Percentiles rank a stretch among this genome's conserved stretches.
These are phyloP conservation scores for Vespertilio murinus DNA, from an alignment of 2,797 vertebrate genomes.

Conservation along the genomic window DNA sequence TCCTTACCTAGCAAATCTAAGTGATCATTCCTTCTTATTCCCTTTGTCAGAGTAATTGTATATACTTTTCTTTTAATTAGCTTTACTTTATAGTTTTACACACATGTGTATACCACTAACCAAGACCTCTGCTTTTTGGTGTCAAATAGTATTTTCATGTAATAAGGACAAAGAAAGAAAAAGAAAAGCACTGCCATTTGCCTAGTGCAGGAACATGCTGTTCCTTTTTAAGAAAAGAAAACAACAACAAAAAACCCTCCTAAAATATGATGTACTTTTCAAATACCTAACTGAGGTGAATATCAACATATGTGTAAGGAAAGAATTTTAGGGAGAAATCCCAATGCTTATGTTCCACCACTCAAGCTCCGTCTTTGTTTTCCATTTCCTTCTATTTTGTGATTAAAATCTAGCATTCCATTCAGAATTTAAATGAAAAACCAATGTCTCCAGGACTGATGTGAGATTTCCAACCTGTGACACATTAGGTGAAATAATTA, in stretches of 20 bases:
- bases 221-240: slow-evolving; percentile 56
- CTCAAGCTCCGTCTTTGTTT: slow-evolving; percentile 37
- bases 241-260: not conserved
- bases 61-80: not conserved
- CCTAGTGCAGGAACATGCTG: slow-evolving; percentile 41
- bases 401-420: slow-evolving; percentile 21
- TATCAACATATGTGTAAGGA: not conserved
- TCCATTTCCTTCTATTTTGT: slow-evolving; percentile 52
- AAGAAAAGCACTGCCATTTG: slow-evolving; percentile 77
- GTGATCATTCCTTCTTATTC: not conserved
- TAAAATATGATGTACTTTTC: slow-evolving; percentile 62
- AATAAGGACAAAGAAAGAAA: too few relatives aligned
- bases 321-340: slow-evolving; percentile 13
- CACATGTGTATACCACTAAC: not conserved
- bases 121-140: not conserved
- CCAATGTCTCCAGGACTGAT: slow-evolving; percentile 16
- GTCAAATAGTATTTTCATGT: slow-evolving; percentile 66
- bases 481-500: not conserved
- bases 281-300: slow-evolving; percentile 39
- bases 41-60: not conserved
- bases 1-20: not conserved
- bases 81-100: not conserved
- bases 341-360: not conserved
- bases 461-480: slow-evolving; percentile 50
- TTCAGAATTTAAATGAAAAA: not conserved